Evolutionary conservation across 2,797 vertebrate species (phyloP).

Genomic region (Leptoclinus maculatus): DNA sequence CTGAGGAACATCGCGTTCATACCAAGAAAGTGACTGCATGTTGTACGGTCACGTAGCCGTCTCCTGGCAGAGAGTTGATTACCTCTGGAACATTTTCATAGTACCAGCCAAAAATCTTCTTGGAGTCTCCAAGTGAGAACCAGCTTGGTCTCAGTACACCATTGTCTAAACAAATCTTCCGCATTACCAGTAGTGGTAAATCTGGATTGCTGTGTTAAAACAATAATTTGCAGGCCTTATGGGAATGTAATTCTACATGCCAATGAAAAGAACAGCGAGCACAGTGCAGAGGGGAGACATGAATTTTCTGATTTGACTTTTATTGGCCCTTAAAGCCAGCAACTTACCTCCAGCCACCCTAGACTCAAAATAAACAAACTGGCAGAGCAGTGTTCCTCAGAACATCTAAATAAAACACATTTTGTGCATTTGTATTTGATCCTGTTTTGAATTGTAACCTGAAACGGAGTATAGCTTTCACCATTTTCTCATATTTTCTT

Average conservation of each 20-base stretch:
- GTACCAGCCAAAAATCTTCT: slow-evolving; percentile 23
- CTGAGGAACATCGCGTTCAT: slow-evolving; percentile 66
- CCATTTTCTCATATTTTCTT: background rate
- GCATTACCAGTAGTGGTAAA: slow-evolving; percentile 48
- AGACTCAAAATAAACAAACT: slow-evolving; percentile 27
- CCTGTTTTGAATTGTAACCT: background rate
- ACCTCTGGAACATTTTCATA: slow-evolving; percentile 38
- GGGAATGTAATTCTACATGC: slow-evolving; percentile 41
- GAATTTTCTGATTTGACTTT: slow-evolving; percentile 37
- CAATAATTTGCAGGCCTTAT: slow-evolving; percentile 29
- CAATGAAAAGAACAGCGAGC: slow-evolving; percentile 32
- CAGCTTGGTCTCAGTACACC: slow-evolving; percentile 5
- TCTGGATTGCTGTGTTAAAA: slow-evolving; percentile 41
- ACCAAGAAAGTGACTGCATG: slow-evolving; percentile 48
- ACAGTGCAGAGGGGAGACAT: slow-evolving; percentile 22
- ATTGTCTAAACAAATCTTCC: slow-evolving; percentile 47
- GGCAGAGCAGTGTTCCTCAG: slow-evolving; percentile 7
- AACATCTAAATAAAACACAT: slow-evolving; percentile 2
- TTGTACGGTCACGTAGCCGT: slow-evolving; percentile 42
- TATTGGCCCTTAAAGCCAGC: slow-evolving; percentile 27
- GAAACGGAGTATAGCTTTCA: background rate
- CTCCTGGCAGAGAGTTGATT: slow-evolving; percentile 18
- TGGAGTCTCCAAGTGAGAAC: slow-evolving; percentile 14
- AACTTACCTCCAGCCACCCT: background rate
- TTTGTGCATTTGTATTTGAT: background rate